Evolutionary conservation across 1,140 invertebrate genomes (phyloP).

Genomic region (Oppia nitens): DNA sequence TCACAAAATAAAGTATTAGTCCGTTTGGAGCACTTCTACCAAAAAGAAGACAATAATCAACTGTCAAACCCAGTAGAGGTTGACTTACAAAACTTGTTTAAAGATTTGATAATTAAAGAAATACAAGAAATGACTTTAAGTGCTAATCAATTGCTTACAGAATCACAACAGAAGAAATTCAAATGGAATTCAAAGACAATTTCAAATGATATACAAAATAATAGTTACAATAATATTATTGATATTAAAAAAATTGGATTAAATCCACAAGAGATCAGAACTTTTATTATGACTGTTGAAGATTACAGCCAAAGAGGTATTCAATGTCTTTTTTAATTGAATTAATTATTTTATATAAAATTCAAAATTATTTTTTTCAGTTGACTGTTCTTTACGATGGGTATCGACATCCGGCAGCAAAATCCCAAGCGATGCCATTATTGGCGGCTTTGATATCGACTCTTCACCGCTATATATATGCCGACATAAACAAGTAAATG

Average conservation of each 20-base stretch:
- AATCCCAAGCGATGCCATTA: background rate
- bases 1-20: conserved; percentile 46
- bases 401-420: background rate
- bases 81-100: conserved; percentile 36
- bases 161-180: background rate
- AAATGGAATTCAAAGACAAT: background rate
- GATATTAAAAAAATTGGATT: background rate
- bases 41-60: conserved; percentile 43
- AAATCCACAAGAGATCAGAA: background rate
- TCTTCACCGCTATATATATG: background rate
- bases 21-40: conserved; percentile 70
- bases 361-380: background rate
- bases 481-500: background rate
- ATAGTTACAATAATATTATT: background rate
- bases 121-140: conserved; percentile 47
- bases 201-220: background rate
- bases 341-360: background rate
- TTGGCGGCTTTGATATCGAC: background rate
- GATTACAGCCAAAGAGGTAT: background rate
- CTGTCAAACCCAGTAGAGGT: conserved; percentile 36
- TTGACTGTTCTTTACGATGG: background rate
- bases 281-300: background rate
- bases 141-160: conserved; percentile 28
- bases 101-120: conserved; percentile 35
- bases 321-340: background rate